Base-by-base conservation (phyloP, 2,113 vertebrate genomes). In the Asarcornis scutulata region DNA sequence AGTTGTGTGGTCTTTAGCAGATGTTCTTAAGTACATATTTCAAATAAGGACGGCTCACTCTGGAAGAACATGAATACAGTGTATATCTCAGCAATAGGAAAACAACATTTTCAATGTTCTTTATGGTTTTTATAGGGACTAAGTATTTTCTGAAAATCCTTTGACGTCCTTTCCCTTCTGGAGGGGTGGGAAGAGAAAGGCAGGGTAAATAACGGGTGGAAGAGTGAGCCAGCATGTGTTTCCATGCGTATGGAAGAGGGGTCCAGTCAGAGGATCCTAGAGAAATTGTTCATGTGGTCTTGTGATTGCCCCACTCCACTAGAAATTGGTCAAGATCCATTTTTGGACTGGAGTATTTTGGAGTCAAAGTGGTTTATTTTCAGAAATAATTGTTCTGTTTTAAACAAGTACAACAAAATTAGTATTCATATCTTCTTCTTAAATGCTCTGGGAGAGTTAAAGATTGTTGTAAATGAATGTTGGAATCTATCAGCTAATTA, bases 21-120 rank as follows among this genome's bases (percentile, higher is more conserved):
- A 74, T 67, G 9, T 26, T 53, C 0, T 0, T 66, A 75, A 79
- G 16, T 48, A 8, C 16, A 0, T 52, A 6, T 74, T 48, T 73
- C 15, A 8, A 8, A 2, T 2, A 27, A 50, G 17, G 53, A 76
- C 22, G n/a, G 31, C 32, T 89, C 3, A 0, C 21, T 59, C 36
- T 27, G 52, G 18, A 25, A 36, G 21, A 22, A 6, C 23, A 9
- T 42, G 22, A 34, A 14, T 46, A 3, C 18, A 8, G 5, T 8
- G 1, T 9, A 5, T 5, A 14, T 10, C 9, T 6, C 0, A 1
- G 9, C 22, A 13, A 71, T 53, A 31, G 16, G 18, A 25, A 64
- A 89, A 17, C 6, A 20, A 5, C 10, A 10, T 62, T 76, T 80
- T 55, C 13, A 38, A 27, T 29, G 11, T 27, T 72, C 14, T 50